Percentiles rank a stretch among this genome's conserved stretches.
Conservation (phyloP, 2,888 invertebrate genomes). For the Prenolepis imparis region DNA sequence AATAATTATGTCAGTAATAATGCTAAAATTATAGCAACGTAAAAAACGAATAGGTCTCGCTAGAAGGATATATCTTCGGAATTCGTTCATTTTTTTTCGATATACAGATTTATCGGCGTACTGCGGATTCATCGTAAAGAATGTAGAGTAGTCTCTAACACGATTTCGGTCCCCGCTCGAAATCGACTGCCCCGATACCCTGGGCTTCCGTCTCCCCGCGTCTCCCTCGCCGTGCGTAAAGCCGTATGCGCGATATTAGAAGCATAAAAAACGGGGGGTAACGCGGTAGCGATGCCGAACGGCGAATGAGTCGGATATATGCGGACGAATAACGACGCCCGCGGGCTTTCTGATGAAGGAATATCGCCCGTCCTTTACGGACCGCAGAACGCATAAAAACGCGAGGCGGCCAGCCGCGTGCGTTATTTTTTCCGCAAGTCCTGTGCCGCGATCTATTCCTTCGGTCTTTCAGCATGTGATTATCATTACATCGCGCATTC, state of each 20-base stretch:
- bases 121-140: conserved; percentile 46
- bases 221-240: conserved; percentile 48
- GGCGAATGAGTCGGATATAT: conserved; percentile 76
- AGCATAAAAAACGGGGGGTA: conserved; percentile 80
- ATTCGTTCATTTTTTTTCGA: conserved; percentile 10
- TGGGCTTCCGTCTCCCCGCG: background rate
- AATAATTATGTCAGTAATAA: background rate
- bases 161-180: conserved; percentile 44
- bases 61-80: conserved; percentile 25
- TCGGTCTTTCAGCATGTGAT: background rate
- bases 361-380: conserved; percentile 83
- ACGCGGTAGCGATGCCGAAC: conserved; percentile 78
- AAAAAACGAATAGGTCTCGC: conserved; percentile 19
- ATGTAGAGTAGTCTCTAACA: conserved; percentile 41
- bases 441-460: conserved; percentile 19
- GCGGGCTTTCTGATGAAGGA: conserved; percentile 81
- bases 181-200: conserved; percentile 25
- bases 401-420: conserved; percentile 67
- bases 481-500: background rate
- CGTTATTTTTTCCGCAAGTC: conserved; percentile 56
- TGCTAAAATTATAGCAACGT: conserved; percentile 11
- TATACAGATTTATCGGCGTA: conserved; percentile 48
- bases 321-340: conserved; percentile 80
- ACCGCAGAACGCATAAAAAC: conserved; percentile 77
- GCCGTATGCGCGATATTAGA: conserved; percentile 82